phyloP scores from a whole-genome alignment of 2,113 vertebrate genomes.

The Bos javanicus region DNA sequence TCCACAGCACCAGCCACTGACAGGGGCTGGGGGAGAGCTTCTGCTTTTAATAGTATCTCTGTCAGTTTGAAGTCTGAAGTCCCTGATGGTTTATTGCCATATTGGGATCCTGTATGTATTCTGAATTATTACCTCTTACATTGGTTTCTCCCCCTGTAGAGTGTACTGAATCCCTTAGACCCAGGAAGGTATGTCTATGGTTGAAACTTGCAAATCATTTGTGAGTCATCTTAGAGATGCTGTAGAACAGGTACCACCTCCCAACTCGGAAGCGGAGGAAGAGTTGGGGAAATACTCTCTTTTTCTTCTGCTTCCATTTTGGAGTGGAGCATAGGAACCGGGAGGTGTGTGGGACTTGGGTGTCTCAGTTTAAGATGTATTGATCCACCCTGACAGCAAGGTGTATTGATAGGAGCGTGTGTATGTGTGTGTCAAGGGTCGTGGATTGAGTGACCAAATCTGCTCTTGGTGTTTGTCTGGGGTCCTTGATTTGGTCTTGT shows the following conservation, averaged over 20 bases:
- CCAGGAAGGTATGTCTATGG: background rate
- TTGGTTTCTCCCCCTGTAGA: background rate
- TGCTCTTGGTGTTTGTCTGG: background rate
- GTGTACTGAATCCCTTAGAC: background rate
- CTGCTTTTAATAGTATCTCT: constrained; percentile 71
- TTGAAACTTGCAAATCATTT: background rate
- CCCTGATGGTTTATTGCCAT: constrained; percentile 56
- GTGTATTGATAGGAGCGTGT: rapidly evolving
- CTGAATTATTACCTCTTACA: constrained; percentile 57
- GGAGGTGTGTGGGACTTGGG: background rate
- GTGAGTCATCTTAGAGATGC: background rate
- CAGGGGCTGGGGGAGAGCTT: constrained; percentile 50
- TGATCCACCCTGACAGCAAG: background rate
- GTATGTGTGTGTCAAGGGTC: background rate
- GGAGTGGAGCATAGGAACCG: background rate
- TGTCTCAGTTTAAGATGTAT: background rate
- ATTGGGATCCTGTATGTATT: constrained; percentile 61
- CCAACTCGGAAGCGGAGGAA: background rate
- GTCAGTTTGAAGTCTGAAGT: constrained; percentile 69
- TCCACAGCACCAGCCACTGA: background rate
- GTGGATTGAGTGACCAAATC: background rate
- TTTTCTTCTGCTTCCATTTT: background rate
- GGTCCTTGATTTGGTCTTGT: background rate
- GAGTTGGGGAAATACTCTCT: background rate
- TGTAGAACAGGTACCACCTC: background rate